Percentiles rank a stretch among this genome's conserved stretches.
These are phyloP conservation scores for Drosophila paranaensis DNA, from an alignment of 2,888 invertebrate species.

Conservation along the genomic window DNA sequence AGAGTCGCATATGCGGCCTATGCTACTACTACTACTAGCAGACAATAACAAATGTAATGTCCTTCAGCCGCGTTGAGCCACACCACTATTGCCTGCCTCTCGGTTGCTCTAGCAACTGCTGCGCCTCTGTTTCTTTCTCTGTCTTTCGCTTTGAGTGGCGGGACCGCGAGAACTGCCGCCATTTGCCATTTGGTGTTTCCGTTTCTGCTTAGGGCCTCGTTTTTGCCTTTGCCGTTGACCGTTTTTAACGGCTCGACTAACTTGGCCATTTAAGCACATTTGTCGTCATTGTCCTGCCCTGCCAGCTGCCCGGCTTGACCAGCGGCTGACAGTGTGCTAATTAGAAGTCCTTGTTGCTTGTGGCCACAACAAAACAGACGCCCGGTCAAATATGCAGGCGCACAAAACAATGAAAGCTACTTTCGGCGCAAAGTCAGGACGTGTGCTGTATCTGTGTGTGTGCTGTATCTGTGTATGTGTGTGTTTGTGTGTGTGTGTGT, in stretches of 20 bases:
- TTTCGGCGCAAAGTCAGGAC: conserved; percentile 71
- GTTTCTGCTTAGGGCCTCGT: conserved; percentile 55
- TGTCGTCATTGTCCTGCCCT: conserved; percentile 66
- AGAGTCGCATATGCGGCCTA: conserved; percentile 33
- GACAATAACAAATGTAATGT: conserved; percentile 60
- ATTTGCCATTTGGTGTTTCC: conserved; percentile 59
- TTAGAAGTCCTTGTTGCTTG: conserved; percentile 81
- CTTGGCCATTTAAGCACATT: conserved; percentile 80
- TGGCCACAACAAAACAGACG: conserved; percentile 79
- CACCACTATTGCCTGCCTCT: conserved; percentile 1
- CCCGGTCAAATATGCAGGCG: conserved; percentile 45
- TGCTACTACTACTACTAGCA: neutral
- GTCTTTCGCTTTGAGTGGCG: neutral
- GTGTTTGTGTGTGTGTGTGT: neutral
- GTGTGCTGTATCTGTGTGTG: conserved; percentile 23
- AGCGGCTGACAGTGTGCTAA: conserved; percentile 78
- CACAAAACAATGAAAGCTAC: conserved; percentile 77
- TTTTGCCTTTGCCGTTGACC: conserved; percentile 28
- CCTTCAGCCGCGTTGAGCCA: conserved; percentile 62
- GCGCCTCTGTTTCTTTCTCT: neutral
- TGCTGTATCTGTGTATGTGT: no score
- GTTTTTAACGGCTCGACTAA: conserved; percentile 75
- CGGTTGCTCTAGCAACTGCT: neutral
- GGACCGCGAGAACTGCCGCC: conserved; percentile 38
- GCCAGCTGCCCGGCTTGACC: conserved; percentile 33